Percentiles rank a stretch among this genome's conserved stretches.
phyloP scores from a whole-genome alignment of 2,888 invertebrate species.

The Ischnura elegans region DNA sequence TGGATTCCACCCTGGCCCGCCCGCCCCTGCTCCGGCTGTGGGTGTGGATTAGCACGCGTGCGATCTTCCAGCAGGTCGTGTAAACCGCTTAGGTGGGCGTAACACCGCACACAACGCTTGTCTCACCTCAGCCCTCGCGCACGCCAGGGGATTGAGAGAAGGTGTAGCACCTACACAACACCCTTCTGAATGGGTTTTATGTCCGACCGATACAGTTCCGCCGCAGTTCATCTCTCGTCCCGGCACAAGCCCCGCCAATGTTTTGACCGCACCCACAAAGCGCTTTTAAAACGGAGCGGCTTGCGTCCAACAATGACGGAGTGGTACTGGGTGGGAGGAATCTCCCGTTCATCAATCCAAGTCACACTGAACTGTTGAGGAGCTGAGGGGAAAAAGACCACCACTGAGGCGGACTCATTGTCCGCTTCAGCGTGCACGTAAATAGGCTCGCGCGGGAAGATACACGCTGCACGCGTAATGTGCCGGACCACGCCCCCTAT shows the following conservation, averaged over 20 bases:
- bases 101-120: background rate
- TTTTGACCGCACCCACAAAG: conserved; percentile 19
- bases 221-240: conserved; percentile 4
- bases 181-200: conserved; percentile 3
- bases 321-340: background rate
- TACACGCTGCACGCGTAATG: background rate
- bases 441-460: background rate
- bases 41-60: background rate
- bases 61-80: background rate
- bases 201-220: background rate
- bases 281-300: background rate
- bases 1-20: no score
- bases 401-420: background rate
- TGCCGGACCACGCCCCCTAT: background rate
- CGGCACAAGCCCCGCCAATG: background rate
- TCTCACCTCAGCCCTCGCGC: background rate
- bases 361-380: background rate
- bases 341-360: background rate
- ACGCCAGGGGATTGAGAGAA: background rate
- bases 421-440: background rate
- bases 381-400: background rate
- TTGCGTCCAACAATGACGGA: background rate
- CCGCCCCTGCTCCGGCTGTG: no score
- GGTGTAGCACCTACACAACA: no score
- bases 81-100: background rate